Evolutionary conservation across 2,888 invertebrate species (phyloP), one percentile per base, ranked within the genome.

Genomic region (Melinopterus prodromus): DNA sequence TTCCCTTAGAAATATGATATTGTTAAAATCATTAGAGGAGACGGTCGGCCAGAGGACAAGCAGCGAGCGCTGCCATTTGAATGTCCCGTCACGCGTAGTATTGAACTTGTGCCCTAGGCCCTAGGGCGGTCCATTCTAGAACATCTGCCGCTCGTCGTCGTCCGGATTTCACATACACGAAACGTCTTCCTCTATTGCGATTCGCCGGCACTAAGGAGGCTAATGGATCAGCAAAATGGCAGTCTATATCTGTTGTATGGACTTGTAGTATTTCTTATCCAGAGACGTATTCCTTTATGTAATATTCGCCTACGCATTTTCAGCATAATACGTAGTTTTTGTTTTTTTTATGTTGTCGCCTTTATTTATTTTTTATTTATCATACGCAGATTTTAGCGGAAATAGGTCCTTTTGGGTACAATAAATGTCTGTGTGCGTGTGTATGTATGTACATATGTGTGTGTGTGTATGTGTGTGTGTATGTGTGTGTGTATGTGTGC

Each of bases 31-130:
- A 79, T 79, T 79, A 79, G 78, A 80, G 75, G 69, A 53, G 70
- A 70, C 71, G 74, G 76, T 37, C 75, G 38, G 78, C 69, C 80
- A 74, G 75, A 80, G 77, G 77, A 70, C 70, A 16, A 12, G 77
- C 82, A 83, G 85, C 84, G 85, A 85, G 84, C 84, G 84, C 80
- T 84, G 83, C 83, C 84, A 84, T 85, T 85, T 86, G 84, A 84
- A 83, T 81, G 84, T 84, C 83, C 82, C 83, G 84, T 85, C 85
- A 85, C 86, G 85, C 84, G 82, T 85, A 81, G 82, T 83, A 83
- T 85, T 82, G 83, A 84, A 82, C 82, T 83, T 81, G 81, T 80
- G 80, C 83, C 84, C 84, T 80, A 80, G 81, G 80, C 83, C 84
- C 84, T 80, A 80, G 81, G 83, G 84, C 84, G 82, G 81, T 81